phyloP scores from a whole-genome alignment of 2,113 vertebrate species.

The Pogonocichla stellata region DNA sequence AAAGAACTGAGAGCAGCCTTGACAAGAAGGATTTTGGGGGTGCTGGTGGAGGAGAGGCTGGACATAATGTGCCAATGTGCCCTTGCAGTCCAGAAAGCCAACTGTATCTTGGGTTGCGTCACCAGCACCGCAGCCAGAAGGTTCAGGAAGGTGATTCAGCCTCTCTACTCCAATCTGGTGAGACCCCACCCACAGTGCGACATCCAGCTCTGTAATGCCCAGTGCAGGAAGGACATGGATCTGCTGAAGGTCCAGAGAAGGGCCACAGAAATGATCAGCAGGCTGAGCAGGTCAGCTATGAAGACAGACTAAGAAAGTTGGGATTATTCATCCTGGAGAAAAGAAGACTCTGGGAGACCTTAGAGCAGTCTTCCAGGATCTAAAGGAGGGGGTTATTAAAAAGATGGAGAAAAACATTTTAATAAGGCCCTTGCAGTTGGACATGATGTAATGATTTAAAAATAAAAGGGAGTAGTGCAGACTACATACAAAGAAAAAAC shows the following conservation, averaged over 20 bases:
- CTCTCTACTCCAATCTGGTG: neutral
- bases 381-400: neutral
- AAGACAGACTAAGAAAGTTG: neutral
- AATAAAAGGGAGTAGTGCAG: neutral
- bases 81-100: neutral
- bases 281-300: neutral
- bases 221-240: neutral
- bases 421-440: neutral
- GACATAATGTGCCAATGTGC: neutral
- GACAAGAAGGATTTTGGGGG: neutral
- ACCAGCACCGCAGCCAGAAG: neutral
- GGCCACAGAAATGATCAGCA: neutral
- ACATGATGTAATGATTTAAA: neutral
- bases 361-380: neutral
- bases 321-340: neutral
- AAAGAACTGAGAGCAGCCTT: neutral
- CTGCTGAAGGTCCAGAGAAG: neutral
- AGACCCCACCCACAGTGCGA: neutral
- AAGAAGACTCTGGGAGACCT: neutral
- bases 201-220: neutral
- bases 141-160: neutral
- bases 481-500: neutral
- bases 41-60: neutral
- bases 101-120: accelerated
- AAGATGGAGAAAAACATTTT: neutral